phyloP scores from a whole-genome alignment of 1,140 invertebrate species.

The Druon quercuslanigerum region DNA sequence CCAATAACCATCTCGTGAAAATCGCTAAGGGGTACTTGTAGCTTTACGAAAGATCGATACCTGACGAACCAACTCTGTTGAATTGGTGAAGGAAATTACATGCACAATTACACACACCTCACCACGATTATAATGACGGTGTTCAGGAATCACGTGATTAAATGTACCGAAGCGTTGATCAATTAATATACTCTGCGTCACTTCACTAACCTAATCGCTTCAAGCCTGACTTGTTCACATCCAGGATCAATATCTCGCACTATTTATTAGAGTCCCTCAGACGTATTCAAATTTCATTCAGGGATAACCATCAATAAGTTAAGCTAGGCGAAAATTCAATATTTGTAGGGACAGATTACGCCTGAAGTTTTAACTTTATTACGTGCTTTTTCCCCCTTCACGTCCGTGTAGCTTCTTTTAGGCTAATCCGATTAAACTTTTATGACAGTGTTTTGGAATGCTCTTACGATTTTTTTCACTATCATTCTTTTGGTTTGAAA shows the following conservation, averaged over 20 bases:
- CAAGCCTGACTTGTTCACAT: neutral
- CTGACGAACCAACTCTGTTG: conserved; percentile 17
- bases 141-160: conserved; percentile 4
- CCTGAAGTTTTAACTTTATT: too few species aligned
- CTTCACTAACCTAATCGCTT: neutral
- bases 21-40: neutral
- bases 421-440: too few species aligned
- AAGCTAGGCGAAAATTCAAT: too few species aligned
- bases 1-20: neutral
- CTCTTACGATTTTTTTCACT: too few species aligned
- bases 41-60: conserved; percentile 8
- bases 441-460: too few species aligned
- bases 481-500: too few species aligned
- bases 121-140: conserved; percentile 6
- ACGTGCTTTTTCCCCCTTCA: too few species aligned
- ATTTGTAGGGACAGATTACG: too few species aligned
- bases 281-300: too few species aligned
- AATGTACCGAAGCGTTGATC: neutral
- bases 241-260: neutral
- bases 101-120: neutral
- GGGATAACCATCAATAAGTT: too few species aligned
- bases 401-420: too few species aligned
- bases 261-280: too few species aligned
- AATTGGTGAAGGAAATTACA: conserved; percentile 8
- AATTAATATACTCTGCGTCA: neutral